phyloP scores from a whole-genome alignment of 2,888 invertebrate genomes.

The Cotesia congregata region DNA sequence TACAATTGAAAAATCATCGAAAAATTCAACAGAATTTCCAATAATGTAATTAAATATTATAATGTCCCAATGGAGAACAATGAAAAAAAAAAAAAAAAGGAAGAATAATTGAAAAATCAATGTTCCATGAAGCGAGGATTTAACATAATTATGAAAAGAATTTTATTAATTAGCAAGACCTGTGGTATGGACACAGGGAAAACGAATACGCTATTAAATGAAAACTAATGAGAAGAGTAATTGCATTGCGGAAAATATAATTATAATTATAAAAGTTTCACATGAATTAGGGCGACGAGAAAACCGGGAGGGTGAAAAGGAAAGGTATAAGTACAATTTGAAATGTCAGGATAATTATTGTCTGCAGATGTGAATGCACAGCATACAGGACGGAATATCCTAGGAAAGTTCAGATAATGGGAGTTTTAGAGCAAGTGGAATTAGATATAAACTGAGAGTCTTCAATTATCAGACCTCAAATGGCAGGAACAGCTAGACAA shows the following conservation, averaged over 20 bases:
- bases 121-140: too few species aligned
- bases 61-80: too few species aligned
- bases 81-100: too few species aligned
- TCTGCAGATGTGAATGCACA: not conserved
- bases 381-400: too few species aligned
- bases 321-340: not conserved
- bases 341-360: not conserved
- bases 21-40: too few species aligned
- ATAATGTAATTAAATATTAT: too few species aligned
- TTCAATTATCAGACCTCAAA: slow-evolving; percentile 11
- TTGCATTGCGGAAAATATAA: not conserved
- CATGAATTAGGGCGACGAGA: not conserved
- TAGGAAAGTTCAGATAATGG: not conserved
- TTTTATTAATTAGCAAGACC: not conserved
- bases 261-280: not conserved
- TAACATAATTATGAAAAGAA: too few species aligned
- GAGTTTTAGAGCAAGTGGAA: not conserved
- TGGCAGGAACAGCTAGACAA: not conserved
- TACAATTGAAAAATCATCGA: too few species aligned
- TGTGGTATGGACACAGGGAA: not conserved
- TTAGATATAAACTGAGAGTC: not conserved
- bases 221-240: not conserved
- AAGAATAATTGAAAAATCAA: too few species aligned
- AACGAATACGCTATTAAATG: not conserved
- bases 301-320: not conserved